Base-by-base conservation (phyloP, 2,113 vertebrate genomes). In the Sapayoa aenigma region DNA sequence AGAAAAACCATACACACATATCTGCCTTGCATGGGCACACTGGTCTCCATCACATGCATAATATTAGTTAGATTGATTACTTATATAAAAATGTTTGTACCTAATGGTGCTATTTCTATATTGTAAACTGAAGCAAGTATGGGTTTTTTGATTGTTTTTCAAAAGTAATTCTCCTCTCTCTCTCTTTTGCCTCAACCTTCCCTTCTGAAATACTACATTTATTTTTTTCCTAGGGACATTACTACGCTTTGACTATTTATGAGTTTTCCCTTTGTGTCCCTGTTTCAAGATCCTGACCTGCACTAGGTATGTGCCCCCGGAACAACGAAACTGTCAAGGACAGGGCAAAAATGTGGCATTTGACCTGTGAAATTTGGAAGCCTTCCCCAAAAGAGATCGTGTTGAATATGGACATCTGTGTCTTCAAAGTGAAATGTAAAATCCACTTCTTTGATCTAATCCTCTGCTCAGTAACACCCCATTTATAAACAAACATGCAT, bases 401-500 rank as follows among this genome's bases (percentile, higher is more conserved):
- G 30, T 84, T 84, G 79, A 75, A 37, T 30, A 8, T 20, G 72
- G 44, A 86, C 75, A 83, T 75, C 56, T 89, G 69, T 41, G 49
- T 56, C 62, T 93, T 91, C 81, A 87, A 84, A 89, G 74, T 7
- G 9, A 92, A 96, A 94, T 62, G 56, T 83, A 90, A 93, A 95
- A 92, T 74, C 35, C 41, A 59, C 60, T 92, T 60, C 74, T 94
- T 94, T 95, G 84, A 90, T 91, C 68, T 78, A 60, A 53, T 74
- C 31, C 52, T 90, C 74, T 50, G n/a, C 94, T 84, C 72, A 42
- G 72, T 78, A 95, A 91, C 84, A 88, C 74, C 46, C n/a, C 67
- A 83, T 93, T 90, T 72, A 90, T 91, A 96, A 91, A 92, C 76
- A 95, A 94, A 78, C 60, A 86, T 27, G 44, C 52, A 52, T 79